Percentiles rank a stretch among this genome's conserved stretches.
Conservation (phyloP, 2,113 vertebrate genomes). For the Tragulus kanchil region DNA sequence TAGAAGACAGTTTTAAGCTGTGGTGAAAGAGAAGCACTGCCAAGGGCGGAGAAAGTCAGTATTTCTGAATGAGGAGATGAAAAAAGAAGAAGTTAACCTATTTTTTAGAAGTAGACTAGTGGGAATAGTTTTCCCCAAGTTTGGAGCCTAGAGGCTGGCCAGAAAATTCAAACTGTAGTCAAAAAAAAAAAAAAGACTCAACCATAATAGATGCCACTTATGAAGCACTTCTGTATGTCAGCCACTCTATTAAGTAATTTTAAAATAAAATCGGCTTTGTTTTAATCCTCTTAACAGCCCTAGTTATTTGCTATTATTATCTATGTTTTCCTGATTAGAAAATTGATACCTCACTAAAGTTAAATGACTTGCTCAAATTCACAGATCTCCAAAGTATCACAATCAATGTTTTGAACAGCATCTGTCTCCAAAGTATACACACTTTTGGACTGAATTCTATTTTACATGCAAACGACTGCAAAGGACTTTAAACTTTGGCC, state of each 20-base stretch:
- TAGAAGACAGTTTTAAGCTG: not conserved
- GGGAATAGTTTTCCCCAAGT: not conserved
- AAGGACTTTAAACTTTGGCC: not conserved
- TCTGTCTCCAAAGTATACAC: not conserved
- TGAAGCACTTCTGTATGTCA: not conserved
- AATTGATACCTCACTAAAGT: not conserved
- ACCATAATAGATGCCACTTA: not conserved
- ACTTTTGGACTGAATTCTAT: not conserved
- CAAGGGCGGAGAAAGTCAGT: not conserved
- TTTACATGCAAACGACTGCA: not conserved
- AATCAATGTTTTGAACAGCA: not conserved
- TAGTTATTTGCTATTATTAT: not conserved
- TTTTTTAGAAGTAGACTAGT: not conserved
- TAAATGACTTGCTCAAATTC: slow-evolving; percentile 41
- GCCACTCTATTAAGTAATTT: not conserved
- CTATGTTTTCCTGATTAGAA: slow-evolving; percentile 5
- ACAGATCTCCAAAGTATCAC: not conserved
- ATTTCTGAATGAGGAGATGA: not conserved
- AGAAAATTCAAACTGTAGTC: slow-evolving; percentile 30
- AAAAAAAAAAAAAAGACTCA: not conserved
- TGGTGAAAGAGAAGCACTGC: not conserved
- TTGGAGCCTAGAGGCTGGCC: not conserved
- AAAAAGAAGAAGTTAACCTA: not conserved
- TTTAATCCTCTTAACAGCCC: not conserved
- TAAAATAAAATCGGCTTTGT: not conserved